Evolutionary conservation across 2,888 invertebrate species (phyloP).

Genomic region (Bombylius major): DNA sequence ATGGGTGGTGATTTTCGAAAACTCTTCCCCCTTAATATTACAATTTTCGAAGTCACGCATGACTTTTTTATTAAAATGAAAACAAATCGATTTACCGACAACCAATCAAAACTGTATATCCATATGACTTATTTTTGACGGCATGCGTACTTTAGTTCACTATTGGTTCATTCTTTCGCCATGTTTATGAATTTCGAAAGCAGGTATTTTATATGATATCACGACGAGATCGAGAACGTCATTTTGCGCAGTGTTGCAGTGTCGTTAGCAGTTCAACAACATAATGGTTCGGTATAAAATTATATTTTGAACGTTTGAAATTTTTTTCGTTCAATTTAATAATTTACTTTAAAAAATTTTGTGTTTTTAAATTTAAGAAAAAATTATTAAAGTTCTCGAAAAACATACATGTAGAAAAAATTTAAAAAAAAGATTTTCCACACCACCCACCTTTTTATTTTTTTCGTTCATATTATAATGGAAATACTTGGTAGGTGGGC

Average conservation of each 20-base stretch:
- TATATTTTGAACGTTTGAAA: too few relatives aligned
- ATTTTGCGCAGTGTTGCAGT: too few relatives aligned
- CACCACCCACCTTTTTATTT: background rate
- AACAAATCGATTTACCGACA: constrained; percentile 2
- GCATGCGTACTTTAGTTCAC: constrained; percentile 29
- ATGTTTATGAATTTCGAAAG: constrained; percentile 23
- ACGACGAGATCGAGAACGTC: too few relatives aligned
- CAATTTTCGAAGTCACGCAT: background rate
- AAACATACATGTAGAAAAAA: too few relatives aligned
- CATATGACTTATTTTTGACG: constrained; percentile 10
- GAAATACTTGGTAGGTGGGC: background rate
- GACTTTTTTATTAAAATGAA: background rate
- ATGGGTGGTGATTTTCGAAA: background rate
- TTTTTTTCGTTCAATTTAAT: too few relatives aligned
- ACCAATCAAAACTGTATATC: constrained; percentile 8
- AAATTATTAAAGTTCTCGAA: too few relatives aligned
- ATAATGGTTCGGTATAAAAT: too few relatives aligned
- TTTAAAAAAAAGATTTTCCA: too few relatives aligned
- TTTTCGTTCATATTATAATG: background rate
- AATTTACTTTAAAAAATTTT: too few relatives aligned
- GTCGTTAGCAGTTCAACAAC: too few relatives aligned
- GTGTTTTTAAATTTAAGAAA: too few relatives aligned
- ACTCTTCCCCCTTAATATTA: background rate
- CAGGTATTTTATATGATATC: background rate
- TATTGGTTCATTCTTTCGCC: constrained; percentile 35